Evolutionary conservation across 2,797 vertebrate species (phyloP), one percentile per base, ranked within the genome.

Genomic region (Phrynocephalus forsythii): DNA sequence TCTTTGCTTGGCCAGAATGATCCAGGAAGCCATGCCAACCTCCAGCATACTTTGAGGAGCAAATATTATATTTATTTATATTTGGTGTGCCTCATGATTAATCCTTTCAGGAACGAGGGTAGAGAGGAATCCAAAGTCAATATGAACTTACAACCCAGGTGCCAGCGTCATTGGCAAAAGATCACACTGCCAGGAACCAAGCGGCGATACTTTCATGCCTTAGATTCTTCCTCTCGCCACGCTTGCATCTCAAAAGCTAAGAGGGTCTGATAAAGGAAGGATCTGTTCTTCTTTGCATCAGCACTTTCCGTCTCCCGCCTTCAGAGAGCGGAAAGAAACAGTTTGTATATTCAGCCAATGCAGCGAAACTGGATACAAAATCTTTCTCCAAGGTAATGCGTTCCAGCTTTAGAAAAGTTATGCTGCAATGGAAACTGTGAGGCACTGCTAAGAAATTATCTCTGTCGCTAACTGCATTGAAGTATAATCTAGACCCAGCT

Each of bases 111-210:
- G 90, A 95, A 88, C 90, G 90, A 91, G 89, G 56, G 82, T 84
- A 82, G 69, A 88, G 24, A 88, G 24, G 85, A 92, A 83, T 93
- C 94, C 95, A 94, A 94, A 92, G 92, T 85, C 92, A 94, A 94
- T 92, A 95, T 85, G 69, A n/a, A 79, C 80, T 83, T 81, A 72
- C 83, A 93, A 83, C 87, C 28, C 79, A 79, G 78, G 83, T 82
- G 79, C 81, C 83, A 86, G 66, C 75, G 85, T 89, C 91, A 85
- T 79, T 93, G 93, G 92, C 91, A 92, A 18, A 73, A 1, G 0
- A 85, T 71, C 73, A 81, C 0, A 0, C 52, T 93, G 90, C 93
- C 91, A 94, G 90, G 92, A 95, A 87, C 77, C 86, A 82, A 44
- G 22, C 13, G 60, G 50, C 79, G 77, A 82, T 90, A 86, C 79